Evolutionary conservation across 2,888 invertebrate genomes (phyloP).

Genomic region (Pseudolycoriella hygida): DNA sequence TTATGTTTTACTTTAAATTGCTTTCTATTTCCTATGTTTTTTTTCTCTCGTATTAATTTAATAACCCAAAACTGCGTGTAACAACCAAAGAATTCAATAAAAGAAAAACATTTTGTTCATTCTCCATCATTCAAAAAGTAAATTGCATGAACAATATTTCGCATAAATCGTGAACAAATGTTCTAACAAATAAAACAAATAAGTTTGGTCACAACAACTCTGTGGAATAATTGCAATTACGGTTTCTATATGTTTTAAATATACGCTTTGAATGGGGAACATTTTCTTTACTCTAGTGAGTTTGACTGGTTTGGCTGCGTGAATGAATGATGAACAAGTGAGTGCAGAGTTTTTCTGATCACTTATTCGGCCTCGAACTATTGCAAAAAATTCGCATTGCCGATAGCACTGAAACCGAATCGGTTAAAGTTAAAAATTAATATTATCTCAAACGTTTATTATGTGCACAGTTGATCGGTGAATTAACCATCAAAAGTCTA

Average conservation of each 20-base stretch:
- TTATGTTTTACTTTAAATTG: too few relatives aligned
- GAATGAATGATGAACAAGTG: slow-evolving; percentile 1
- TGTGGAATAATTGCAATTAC: slow-evolving; percentile 16
- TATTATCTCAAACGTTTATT: neutral
- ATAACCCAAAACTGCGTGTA: too few relatives aligned
- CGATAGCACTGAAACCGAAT: too few relatives aligned
- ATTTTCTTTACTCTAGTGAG: neutral
- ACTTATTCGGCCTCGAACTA: neutral
- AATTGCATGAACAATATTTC: too few relatives aligned
- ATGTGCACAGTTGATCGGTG: neutral
- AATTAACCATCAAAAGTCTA: neutral
- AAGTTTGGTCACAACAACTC: slow-evolving; percentile 25
- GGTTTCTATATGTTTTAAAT: neutral
- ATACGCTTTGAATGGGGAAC: too few relatives aligned
- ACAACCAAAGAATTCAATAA: too few relatives aligned
- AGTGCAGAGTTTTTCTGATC: slow-evolving; percentile 4
- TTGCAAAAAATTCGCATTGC: neutral
- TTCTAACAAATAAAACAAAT: slow-evolving; percentile 1
- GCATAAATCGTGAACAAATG: too few relatives aligned
- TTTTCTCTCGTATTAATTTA: too few relatives aligned
- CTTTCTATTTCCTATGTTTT: too few relatives aligned
- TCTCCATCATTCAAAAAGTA: too few relatives aligned
- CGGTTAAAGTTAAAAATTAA: neutral
- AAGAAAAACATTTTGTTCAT: too few relatives aligned
- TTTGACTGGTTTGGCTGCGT: neutral